Conservation (phyloP, 1,140 invertebrate genomes). For the Coptotermes formosanus region DNA sequence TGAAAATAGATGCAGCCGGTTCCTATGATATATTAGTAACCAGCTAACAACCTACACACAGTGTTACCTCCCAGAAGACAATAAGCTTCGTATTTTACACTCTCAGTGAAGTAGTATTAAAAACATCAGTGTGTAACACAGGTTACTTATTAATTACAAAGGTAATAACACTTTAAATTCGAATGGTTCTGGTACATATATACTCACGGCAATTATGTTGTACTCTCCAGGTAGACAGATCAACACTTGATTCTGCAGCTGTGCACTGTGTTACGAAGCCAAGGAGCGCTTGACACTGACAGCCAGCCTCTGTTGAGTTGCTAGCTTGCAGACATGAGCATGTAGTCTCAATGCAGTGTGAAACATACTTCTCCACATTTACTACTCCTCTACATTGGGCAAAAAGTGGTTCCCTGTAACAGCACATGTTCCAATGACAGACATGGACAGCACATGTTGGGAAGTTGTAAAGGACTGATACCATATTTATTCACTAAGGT, state of each 20-base stretch:
- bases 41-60: too few relatives aligned
- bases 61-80: too few relatives aligned
- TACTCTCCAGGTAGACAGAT: slow-evolving; percentile 69
- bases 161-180: neutral
- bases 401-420: slow-evolving; percentile 60
- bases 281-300: slow-evolving; percentile 66
- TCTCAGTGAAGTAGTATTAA: too few relatives aligned
- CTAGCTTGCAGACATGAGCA: slow-evolving; percentile 60
- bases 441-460: too few relatives aligned
- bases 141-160: too few relatives aligned
- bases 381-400: slow-evolving; percentile 58
- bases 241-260: slow-evolving; percentile 56
- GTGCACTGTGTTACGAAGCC: slow-evolving; percentile 71
- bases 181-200: neutral
- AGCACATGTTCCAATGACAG: too few relatives aligned
- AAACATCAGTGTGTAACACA: too few relatives aligned
- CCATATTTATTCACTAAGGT: too few relatives aligned
- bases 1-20: too few relatives aligned
- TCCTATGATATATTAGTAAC: too few relatives aligned
- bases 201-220: slow-evolving; percentile 66
- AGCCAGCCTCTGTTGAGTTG: slow-evolving; percentile 42
- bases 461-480: too few relatives aligned
- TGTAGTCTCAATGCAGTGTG: slow-evolving; percentile 68
- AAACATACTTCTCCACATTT: slow-evolving; percentile 64
- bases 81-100: too few relatives aligned